These are phyloP conservation scores for Paramormyrops kingsleyae DNA, from an alignment of 2,113 vertebrate species.

Conservation along the genomic window DNA sequence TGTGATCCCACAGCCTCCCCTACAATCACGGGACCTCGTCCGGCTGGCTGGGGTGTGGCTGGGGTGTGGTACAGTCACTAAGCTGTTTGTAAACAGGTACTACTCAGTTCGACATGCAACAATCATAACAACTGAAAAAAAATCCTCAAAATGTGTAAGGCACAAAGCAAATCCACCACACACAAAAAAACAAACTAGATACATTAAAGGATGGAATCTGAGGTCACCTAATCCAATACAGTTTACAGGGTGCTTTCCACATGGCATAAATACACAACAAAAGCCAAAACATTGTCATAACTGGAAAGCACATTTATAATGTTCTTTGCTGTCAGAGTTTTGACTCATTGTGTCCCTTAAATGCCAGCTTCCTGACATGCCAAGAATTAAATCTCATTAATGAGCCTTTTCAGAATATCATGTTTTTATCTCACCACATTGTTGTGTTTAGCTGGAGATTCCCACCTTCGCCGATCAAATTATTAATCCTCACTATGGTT, in stretches of 20 bases:
- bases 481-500: neutral
- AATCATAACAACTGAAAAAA: neutral
- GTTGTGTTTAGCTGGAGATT: neutral
- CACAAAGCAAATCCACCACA: neutral
- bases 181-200: too few species aligned
- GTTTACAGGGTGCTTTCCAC: neutral
- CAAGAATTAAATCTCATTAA: neutral
- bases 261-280: neutral
- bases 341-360: neutral
- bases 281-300: neutral
- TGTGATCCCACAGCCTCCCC: neutral
- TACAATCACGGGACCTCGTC: neutral
- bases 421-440: neutral
- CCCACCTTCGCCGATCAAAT: neutral
- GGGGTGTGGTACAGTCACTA: too few species aligned
- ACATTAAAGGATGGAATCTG: neutral
- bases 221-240: neutral
- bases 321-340: neutral
- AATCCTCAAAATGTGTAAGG: neutral
- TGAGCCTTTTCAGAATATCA: neutral
- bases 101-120: neutral
- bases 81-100: neutral
- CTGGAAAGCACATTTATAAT: neutral
- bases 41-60: too few species aligned
- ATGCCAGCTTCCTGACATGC: neutral